Evolutionary conservation across 2,888 invertebrate genomes (phyloP), one percentile per base, ranked within the genome.

Genomic region (Agrenia bidenticulata): DNA sequence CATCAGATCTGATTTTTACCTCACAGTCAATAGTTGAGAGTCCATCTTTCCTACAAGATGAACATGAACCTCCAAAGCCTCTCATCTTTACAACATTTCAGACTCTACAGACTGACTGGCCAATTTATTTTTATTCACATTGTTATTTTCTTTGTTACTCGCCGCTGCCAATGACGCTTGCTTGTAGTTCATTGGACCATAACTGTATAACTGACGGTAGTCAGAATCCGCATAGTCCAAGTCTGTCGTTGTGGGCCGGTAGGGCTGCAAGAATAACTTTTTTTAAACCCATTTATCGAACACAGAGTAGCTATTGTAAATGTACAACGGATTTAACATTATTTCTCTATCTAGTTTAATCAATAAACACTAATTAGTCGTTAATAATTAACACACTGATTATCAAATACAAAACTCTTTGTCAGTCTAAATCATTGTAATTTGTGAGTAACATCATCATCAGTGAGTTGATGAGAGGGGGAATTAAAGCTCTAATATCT

Each of bases 151-250:
- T 51, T 66, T 69, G 57, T 51, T 65, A 39, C 58, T 61, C 17
- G 53, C 39, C 32, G 62, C 56, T 21, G 62, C 60, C 13, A 64
- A 27, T 49, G 64, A 55, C 65, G 92, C 92, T 70, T 89, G 89
- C 79, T 93, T 93, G 82, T 93, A 93, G 82, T 93, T 90, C 80
- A 93, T 92, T 55, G 93, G 93, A 75, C 93, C 93, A 81, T 93
- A 93, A 77, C 90, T 90, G 61, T 76, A 76, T 45, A 74, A 69
- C 49, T 74, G 72, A 79, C 89, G 88, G 81, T 91, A 88, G 81
- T 93, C 92, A 77, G 92, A 89, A 81, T 93, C 93, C 68, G 93
- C 93, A 81, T 93, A 93, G 78, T 90, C 90, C 81, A 93, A 84
- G 81, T 93, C 92, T 80, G 63, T 60, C 5, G 67, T 67, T 42